These are phyloP conservation scores for Lumbricus terrestris DNA, from an alignment of 2,888 invertebrate species.

Conservation along the genomic window DNA sequence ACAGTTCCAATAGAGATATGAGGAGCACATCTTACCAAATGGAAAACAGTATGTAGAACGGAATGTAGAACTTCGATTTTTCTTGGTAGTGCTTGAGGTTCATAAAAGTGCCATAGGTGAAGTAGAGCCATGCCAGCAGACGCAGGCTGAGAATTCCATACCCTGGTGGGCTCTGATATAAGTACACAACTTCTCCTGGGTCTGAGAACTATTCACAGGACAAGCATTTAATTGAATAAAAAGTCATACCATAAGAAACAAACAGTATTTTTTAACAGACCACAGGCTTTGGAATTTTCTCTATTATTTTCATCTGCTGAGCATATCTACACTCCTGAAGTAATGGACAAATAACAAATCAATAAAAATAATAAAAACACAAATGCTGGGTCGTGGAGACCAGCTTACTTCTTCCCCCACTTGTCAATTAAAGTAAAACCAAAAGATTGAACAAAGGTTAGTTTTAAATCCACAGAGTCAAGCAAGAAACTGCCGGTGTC, in stretches of 20 bases:
- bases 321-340: neutral
- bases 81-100: conserved; percentile 81
- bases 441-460: neutral
- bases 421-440: neutral
- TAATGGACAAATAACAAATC: too few relatives aligned
- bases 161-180: conserved; percentile 87
- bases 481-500: too few relatives aligned
- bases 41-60: conserved; percentile 78
- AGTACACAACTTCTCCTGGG: conserved; percentile 82
- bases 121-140: conserved; percentile 79
- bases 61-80: conserved; percentile 79
- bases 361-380: too few relatives aligned
- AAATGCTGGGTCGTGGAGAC: neutral
- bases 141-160: conserved; percentile 75
- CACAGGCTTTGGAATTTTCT: neutral
- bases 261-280: neutral
- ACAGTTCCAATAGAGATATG: neutral
- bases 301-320: neutral
- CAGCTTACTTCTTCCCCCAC: neutral
- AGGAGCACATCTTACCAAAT: conserved; percentile 60
- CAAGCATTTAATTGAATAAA: neutral
- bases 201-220: conserved; percentile 72
- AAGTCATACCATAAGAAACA: neutral
- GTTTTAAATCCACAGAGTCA: too few relatives aligned
- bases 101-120: conserved; percentile 69